These are phyloP conservation scores for Aphodius granarius DNA, from an alignment of 2,888 invertebrate genomes.

Conservation along the genomic window DNA sequence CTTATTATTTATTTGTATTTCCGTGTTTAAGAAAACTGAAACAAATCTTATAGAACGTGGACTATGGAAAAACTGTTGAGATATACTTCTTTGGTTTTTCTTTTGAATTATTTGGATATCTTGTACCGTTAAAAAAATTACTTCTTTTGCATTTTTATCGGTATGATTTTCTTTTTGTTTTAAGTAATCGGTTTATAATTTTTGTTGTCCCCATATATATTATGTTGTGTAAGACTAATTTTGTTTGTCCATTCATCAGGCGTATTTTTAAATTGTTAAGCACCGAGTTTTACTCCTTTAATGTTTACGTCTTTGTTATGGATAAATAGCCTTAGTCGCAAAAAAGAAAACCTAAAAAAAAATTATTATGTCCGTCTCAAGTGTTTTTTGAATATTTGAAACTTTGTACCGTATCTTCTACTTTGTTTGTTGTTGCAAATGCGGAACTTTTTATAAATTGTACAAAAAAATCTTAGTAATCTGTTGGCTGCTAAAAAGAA, in stretches of 20 bases:
- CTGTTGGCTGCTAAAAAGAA: background rate
- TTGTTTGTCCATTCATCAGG: background rate
- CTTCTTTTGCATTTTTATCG: conserved; percentile 23
- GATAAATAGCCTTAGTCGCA: background rate
- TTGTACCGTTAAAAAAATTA: background rate
- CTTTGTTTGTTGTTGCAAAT: background rate
- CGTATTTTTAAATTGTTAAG: background rate
- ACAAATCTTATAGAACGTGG: conserved; percentile 19
- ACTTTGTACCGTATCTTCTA: background rate
- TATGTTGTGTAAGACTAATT: background rate
- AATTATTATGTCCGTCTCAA: background rate
- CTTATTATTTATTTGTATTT: conserved; percentile 16
- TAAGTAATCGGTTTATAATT: background rate
- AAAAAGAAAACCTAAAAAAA: background rate
- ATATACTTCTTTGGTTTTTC: conserved; percentile 1
- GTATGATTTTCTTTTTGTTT: conserved; percentile 26
- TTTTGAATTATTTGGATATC: background rate
- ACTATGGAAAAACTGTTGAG: conserved; percentile 16
- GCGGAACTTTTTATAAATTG: background rate
- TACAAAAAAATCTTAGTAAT: background rate
- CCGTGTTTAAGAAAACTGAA: conserved; percentile 2
- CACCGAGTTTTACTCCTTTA: background rate
- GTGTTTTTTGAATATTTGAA: background rate
- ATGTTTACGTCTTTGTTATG: background rate
- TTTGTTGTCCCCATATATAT: background rate